These are phyloP conservation scores for Datnioides undecimradiatus DNA, from an alignment of 2,113 vertebrate genomes.

Conservation along the genomic window DNA sequence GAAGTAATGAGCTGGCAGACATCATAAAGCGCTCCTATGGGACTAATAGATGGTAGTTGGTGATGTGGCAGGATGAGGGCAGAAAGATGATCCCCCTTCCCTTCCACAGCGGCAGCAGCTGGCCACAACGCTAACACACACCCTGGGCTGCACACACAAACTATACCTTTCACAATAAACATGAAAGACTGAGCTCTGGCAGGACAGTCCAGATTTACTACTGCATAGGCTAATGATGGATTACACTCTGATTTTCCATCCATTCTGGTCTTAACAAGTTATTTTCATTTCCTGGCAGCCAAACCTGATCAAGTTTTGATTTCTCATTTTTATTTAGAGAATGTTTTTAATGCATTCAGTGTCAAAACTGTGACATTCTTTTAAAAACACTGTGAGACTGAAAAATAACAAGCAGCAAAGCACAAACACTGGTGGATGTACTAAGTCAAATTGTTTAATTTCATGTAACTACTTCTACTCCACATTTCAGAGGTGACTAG, in stretches of 20 bases:
- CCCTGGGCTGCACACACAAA: conserved; percentile 42
- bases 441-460: too few relatives aligned
- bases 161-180: conserved; percentile 57
- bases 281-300: conserved; percentile 32
- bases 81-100: conserved; percentile 68
- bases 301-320: not conserved
- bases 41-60: conserved; percentile 80
- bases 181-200: conserved; percentile 21
- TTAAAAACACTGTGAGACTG: not conserved
- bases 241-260: conserved; percentile 26
- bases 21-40: conserved; percentile 85
- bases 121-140: conserved; percentile 43
- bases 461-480: too few relatives aligned
- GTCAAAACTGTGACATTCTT: conserved; percentile 18
- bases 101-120: conserved; percentile 67
- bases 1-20: conserved; percentile 89
- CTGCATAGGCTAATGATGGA: conserved; percentile 25
- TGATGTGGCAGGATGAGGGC: conserved; percentile 82
- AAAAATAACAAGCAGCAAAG: not conserved
- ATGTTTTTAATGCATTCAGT: conserved; percentile 1
- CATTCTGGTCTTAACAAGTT: conserved; percentile 20
- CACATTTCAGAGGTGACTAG: too few relatives aligned
- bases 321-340: conserved; percentile 12
- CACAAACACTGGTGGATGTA: too few relatives aligned
- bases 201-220: conserved; percentile 28